Base-by-base conservation (phyloP, 2,888 invertebrate species). In the Trilocha varians region DNA sequence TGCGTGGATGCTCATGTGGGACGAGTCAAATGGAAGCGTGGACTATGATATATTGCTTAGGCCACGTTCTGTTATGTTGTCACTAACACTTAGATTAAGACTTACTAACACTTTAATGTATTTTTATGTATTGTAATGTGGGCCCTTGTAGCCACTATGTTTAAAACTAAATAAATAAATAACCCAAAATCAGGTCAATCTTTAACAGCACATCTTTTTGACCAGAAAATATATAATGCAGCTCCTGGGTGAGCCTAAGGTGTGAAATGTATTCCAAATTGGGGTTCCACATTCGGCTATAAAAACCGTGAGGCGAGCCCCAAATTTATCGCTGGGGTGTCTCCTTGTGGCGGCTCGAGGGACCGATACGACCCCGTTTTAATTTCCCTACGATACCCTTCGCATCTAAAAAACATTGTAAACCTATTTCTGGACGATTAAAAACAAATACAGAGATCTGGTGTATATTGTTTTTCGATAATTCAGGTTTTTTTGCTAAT, bases 281-380 rank as follows among this genome's bases (percentile, higher is more conserved):
- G 38, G 38, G 16, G 8, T 35, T 13, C 15, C 16, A 25, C 38
- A 34, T 13, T 32, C 16, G 9, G 33, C 38, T 38, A 38, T 39
- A 38, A 38, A 38, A 42, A 38, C 15, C 16, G 46, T 32, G 41
- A 36, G 42, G 41, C 36, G 36, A 13, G 41, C 41, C 46, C 44
- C 43, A 60, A 63, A 65, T 67, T 65, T 62, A 65, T 62, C 59
- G 66, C 55, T 60, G 60, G 56, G 52, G 55, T 57, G 48, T 47
- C 58, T 47, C 52, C 48, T 46, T 38, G 39, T 45, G 39, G 36
- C 44, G 43, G 57, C 65, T 58, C 63, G 13, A 11, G 59, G 53
- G 65, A 34, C 46, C 54, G 43, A 59, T 65, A 56, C 50, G 39
- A 52, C 38, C 53, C 49, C 52, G 57, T 63, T 65, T 65, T 65